A percentile compares a stretch with the other conserved stretches of the same genome.
Conservation (phyloP, 2,797 vertebrate species). For the Molossus molossus region DNA sequence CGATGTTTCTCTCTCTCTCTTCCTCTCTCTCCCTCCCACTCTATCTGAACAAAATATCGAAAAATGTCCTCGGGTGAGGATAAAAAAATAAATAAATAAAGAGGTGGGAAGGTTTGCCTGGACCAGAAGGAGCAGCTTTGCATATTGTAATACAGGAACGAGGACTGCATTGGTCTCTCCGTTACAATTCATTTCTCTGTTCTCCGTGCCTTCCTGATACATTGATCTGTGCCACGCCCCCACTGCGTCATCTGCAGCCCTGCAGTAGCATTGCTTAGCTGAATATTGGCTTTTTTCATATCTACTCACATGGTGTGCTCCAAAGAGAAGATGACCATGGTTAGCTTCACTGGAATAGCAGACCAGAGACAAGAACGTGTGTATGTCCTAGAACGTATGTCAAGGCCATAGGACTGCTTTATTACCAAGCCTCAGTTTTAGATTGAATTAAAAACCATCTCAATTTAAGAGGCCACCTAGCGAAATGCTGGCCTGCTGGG, state of each 20-base stretch:
- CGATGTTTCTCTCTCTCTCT: too few relatives aligned
- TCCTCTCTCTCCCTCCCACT: too few relatives aligned
- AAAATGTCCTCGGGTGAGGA: too few relatives aligned
- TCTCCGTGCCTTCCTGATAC: background rate
- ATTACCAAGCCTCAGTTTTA: background rate
- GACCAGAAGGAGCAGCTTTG: background rate
- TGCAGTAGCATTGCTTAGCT: background rate
- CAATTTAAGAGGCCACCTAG: slow-evolving; percentile 22
- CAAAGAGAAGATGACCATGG: background rate
- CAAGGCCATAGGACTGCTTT: background rate
- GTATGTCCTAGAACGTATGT: too few relatives aligned
- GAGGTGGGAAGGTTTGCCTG: background rate
- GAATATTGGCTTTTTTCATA: background rate
- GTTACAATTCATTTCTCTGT: background rate
- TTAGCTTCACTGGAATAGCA: background rate
- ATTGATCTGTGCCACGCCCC: background rate
- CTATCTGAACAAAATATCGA: too few relatives aligned
- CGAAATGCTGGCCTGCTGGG: background rate
- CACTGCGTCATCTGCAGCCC: background rate
- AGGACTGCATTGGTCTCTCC: background rate
- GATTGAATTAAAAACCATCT: slow-evolving; percentile 5
- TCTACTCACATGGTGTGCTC: background rate
- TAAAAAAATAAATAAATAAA: too few relatives aligned
- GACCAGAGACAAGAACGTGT: background rate
- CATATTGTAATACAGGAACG: background rate